Evolutionary conservation across 1,140 invertebrate species (phyloP), one percentile per base, ranked within the genome.

Genomic region (Adelges cooleyi): DNA sequence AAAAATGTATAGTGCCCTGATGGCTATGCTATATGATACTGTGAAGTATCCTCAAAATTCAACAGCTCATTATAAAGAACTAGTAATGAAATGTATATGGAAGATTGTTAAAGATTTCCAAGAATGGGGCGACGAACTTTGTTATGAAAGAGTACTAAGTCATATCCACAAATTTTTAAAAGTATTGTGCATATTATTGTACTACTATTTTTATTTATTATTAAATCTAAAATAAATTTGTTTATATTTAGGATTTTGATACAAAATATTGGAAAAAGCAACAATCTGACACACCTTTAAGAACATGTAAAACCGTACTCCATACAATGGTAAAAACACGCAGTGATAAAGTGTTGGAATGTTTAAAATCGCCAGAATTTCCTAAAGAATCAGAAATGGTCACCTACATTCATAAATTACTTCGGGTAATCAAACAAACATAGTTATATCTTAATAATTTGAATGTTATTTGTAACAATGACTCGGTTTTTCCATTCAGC

Each of bases 11-110:
- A 71, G 71, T 67, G 70, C 70, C 29, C 49, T 71, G 23, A 54
- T 72, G 9, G 68, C 69, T 33, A 67, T 71, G 42, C 52, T 72
- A 2, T 68, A 70, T 27, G 66, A 70, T 13, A 69, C 67, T 5
- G 66, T 72, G 20, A 38, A 51, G 11, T 48, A 9, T 48, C 36
- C 67, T 36, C 38, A 65, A 18, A 68, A 65, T 15, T 50, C 48
- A 0, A 51, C 53, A 0, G 18, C 56, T 18, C 70, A 69, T 65
- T 71, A 68, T 65, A 67, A 69, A 51, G 71, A 72, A 46, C 50
- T 72, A 18, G 48, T 69, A 5, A 68, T 71, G 68, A 71, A 71
- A 67, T 72, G 71, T 53, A 59, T 71, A n/a, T 72, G 71, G 71
- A 72, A 71, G 65, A 59, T 71, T 13, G 66, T 72, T 20, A 69